Base-by-base conservation (phyloP, 2,888 invertebrate species). In the Chymomyza caudatula region DNA sequence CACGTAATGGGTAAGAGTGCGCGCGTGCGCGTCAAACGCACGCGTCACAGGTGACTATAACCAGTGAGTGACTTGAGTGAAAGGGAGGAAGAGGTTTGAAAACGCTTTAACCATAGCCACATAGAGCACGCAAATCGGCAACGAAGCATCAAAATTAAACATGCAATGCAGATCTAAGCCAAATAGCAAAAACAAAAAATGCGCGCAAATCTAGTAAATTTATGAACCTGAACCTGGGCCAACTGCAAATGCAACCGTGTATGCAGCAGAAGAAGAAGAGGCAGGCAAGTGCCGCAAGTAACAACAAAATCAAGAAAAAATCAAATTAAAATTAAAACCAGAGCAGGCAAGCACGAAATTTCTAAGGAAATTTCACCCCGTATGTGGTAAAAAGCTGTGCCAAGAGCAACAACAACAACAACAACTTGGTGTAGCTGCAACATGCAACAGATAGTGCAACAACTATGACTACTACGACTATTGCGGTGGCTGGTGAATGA, bases 261-360 rank as follows among this genome's bases (percentile, higher is more conserved):
- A 53, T 11, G 53, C 29, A 57, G n/a, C 8, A 19, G 22, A 22
- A 47, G 17, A 13, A 56, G 17, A 54, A n/a, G n/a, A n/a, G n/a
- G n/a, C n/a, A n/a, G 11, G 13, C 67, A 67, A 65, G 53, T 71
- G 60, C 63, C 66, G 63, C n/a, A 52, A 43, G 56, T 49, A 53
- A 37, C 58, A 57, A 43, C 63, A 58, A 63, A 69, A 73, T 64
- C 73, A 78, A 85, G 85, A 77, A 85, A 85, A 83, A 86, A 82
- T 85, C 86, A 87, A 82, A 86, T 87, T 85, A 82, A 87, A 82
- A 86, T 87, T 85, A 82, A 83, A 83, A 83, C 81, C 84, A 87
- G 82, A 83, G 87, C 87, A 87, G 81, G 86, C 82, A 87, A 87
- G 87, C 82, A 87, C 84, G 84, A 87, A 81, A 83, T 85, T 87